Evolutionary conservation across 2,113 vertebrate genomes (phyloP).

Genomic region (Anolis carolinensis): DNA sequence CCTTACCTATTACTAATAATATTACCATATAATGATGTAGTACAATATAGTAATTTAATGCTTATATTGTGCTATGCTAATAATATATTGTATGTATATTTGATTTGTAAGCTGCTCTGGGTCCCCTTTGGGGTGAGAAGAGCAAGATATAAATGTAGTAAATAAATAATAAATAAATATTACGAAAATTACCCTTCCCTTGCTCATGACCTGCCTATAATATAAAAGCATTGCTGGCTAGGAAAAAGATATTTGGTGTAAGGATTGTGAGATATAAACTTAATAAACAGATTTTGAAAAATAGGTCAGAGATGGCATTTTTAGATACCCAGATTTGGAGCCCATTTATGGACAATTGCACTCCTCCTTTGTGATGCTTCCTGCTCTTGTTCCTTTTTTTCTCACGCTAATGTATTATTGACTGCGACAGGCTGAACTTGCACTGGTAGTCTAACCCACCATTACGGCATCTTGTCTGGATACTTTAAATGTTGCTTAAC

Average conservation of each 20-base stretch:
- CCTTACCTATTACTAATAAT: too few relatives aligned
- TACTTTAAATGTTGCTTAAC: conserved; percentile 74
- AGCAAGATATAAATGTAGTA: too few relatives aligned
- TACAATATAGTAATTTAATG: too few relatives aligned
- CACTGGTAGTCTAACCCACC: conserved; percentile 67
- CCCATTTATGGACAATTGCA: neutral
- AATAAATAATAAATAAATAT: too few relatives aligned
- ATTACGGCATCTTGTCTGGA: conserved; percentile 81
- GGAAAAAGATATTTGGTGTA: neutral
- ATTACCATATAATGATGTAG: too few relatives aligned
- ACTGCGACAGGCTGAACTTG: conserved; percentile 66
- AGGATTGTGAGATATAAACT: too few relatives aligned
- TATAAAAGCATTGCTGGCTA: neutral
- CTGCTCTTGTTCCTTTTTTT: neutral
- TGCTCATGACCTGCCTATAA: neutral
- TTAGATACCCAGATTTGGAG: neutral
- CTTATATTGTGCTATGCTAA: too few relatives aligned
- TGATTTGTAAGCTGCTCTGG: too few relatives aligned
- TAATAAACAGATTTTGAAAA: too few relatives aligned
- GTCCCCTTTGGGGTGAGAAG: too few relatives aligned
- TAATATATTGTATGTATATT: too few relatives aligned
- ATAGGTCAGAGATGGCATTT: neutral
- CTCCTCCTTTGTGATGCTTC: neutral
- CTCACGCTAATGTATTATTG: conserved; percentile 26
- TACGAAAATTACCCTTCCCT: neutral